A percentile compares a stretch with the other conserved stretches of the same genome.
Conservation (phyloP, 2,113 vertebrate species). For the Abramis brama region DNA sequence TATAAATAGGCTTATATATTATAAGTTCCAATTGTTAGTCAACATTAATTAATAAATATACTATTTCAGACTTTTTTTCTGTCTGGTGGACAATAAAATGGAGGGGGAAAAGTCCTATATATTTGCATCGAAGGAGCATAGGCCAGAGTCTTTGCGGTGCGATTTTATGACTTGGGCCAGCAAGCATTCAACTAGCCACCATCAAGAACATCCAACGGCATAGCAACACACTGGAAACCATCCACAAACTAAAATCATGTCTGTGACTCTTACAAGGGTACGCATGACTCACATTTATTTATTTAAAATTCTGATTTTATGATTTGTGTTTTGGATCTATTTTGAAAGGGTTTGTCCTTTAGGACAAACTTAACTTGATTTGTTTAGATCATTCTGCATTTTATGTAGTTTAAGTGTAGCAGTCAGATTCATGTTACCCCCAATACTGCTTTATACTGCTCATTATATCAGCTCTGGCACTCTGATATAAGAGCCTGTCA, state of each 20-base stretch:
- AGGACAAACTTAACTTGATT: background rate
- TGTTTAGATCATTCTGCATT: background rate
- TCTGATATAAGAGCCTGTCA: constrained; percentile 42
- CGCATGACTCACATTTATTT: background rate
- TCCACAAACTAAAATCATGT: background rate
- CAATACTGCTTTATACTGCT: constrained; percentile 12
- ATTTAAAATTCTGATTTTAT: background rate
- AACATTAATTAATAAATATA: too few relatives aligned
- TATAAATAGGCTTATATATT: too few relatives aligned
- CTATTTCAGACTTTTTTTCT: too few relatives aligned
- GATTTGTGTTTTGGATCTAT: background rate
- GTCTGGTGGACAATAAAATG: too few relatives aligned
- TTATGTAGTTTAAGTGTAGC: constrained; percentile 6
- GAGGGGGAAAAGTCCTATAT: too few relatives aligned
- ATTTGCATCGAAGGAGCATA: too few relatives aligned
- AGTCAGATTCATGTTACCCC: constrained; percentile 18
- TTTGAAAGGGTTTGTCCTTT: background rate
- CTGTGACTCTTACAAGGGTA: background rate
- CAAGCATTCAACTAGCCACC: background rate
- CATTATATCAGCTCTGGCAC: constrained; percentile 29
- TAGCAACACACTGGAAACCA: background rate
- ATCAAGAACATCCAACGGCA: background rate
- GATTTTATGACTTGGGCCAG: background rate
- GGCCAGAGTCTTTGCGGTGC: too few relatives aligned
- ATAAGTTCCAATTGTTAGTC: too few relatives aligned